Conservation (phyloP, 2,888 invertebrate genomes). For the Teinopalpus imperialis region DNA sequence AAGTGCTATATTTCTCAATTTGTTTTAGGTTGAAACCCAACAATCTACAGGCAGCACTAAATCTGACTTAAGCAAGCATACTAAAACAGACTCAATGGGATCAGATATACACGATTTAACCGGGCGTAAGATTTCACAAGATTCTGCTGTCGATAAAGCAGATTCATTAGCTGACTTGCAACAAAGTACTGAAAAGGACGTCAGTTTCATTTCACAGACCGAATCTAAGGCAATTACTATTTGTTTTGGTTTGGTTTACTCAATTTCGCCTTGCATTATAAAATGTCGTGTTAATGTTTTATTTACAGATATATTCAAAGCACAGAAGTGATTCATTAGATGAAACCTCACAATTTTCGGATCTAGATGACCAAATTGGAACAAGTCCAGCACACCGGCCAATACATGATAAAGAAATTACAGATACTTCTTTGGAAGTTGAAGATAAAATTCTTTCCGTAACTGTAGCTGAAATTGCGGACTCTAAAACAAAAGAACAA, state of each 20-base stretch:
- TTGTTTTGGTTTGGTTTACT: background rate
- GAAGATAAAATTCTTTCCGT: conserved; percentile 41
- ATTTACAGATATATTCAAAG: conserved; percentile 64
- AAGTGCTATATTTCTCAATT: conserved; percentile 22
- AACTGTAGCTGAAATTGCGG: conserved; percentile 37
- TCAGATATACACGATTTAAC: conserved; percentile 62
- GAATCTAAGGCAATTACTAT: conserved; percentile 67
- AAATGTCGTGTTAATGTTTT: background rate
- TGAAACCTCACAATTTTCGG: conserved; percentile 76
- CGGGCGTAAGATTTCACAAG: conserved; percentile 61
- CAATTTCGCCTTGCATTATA: background rate
- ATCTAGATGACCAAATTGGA: conserved; percentile 73
- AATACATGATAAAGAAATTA: conserved; percentile 41
- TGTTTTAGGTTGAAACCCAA: conserved; percentile 62
- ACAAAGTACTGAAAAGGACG: conserved; percentile 73
- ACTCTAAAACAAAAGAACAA: conserved; percentile 41
- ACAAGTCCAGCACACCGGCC: conserved; percentile 65
- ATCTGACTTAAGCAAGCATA: conserved; percentile 67
- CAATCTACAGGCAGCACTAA: conserved; percentile 60
- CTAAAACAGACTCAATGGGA: conserved; percentile 71
- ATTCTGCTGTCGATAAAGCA: conserved; percentile 66
- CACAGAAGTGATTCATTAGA: conserved; percentile 76
- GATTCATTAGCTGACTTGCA: conserved; percentile 74
- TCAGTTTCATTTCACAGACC: conserved; percentile 74
- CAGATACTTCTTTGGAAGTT: conserved; percentile 29